phyloP scores from a whole-genome alignment of 2,797 vertebrate genomes.

The Heliangelus exortis region DNA sequence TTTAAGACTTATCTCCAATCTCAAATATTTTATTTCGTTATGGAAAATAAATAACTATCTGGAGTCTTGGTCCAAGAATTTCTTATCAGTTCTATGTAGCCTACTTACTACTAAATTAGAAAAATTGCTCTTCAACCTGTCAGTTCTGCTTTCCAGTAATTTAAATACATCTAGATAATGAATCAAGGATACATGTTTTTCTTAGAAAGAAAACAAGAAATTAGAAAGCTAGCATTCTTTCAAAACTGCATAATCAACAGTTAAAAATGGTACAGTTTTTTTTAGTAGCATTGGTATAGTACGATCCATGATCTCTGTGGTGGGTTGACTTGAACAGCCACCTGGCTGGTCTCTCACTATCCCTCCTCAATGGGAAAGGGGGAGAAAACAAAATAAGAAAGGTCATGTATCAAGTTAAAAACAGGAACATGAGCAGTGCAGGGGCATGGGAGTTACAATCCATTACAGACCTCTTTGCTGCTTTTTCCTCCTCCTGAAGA shows the following conservation, averaged over 20 bases:
- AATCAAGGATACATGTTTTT: background rate
- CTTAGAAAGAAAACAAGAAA: background rate
- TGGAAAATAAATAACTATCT: background rate
- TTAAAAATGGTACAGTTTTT: background rate
- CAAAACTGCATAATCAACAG: background rate
- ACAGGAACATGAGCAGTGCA: background rate
- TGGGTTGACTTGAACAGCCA: background rate
- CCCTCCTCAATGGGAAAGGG: background rate
- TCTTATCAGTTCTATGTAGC: background rate
- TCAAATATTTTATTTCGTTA: background rate
- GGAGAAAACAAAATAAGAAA: background rate
- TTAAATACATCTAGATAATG: background rate
- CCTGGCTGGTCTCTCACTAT: background rate
- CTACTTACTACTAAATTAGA: background rate
- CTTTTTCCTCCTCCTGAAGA: background rate
- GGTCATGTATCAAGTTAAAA: background rate
- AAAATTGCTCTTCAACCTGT: background rate
- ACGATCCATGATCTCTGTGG: background rate
- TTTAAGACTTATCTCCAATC: background rate
- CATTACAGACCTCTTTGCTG: accelerated
- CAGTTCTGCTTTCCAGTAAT: background rate
- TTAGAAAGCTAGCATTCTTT: background rate
- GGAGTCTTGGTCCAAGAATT: background rate
- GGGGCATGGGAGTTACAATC: accelerated
- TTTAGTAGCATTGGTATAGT: background rate